Base-by-base conservation (phyloP, 2,113 vertebrate genomes). In the Anguilla rostrata region DNA sequence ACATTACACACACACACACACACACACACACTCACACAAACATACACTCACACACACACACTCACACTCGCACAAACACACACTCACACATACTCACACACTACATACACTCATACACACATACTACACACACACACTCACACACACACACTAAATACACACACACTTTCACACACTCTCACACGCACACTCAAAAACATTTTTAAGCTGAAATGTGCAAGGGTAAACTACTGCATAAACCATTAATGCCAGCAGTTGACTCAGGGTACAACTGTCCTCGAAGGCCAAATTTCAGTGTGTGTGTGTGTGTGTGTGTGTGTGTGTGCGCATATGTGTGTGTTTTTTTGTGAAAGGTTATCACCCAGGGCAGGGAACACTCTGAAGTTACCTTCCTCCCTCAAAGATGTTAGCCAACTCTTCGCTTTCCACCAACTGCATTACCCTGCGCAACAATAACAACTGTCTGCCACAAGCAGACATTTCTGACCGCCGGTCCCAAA, bases 181-280 rank as follows among this genome's bases (percentile, higher is more conserved):
- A 60, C 56, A 8, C 16, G 3, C 60, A 63, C 60, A 63, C 60
- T 26, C 18, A 85, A 78, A 82, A 78, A 86, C 80, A 84, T 83
- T 83, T 63, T 26, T 8, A 16, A n/a, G n/a, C n/a, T n/a, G 57
- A 60, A 14, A 16, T 3, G 14, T 60, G 57, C 1, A 9, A 41
- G 26, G 16, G 78, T 60, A n/a, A 46, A 46, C 43, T 8, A 46
- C 8, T 46, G 43, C 43, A 46, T 5, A 46, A n/a, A n/a, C n/a
- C n/a, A n/a, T n/a, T n/a, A n/a, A n/a, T n/a, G n/a, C n/a, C n/a
- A n/a, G n/a, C n/a, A n/a, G n/a, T n/a, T n/a, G n/a, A n/a, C n/a
- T n/a, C n/a, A n/a, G n/a, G n/a, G n/a, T n/a, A 34, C 34, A 34
- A 34, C 34, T 34, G 34, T 34, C 34, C 34, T 34, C 34, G 1